These are phyloP conservation scores for Notolabrus celidotus DNA, from an alignment of 2,797 vertebrate genomes.

Conservation along the genomic window DNA sequence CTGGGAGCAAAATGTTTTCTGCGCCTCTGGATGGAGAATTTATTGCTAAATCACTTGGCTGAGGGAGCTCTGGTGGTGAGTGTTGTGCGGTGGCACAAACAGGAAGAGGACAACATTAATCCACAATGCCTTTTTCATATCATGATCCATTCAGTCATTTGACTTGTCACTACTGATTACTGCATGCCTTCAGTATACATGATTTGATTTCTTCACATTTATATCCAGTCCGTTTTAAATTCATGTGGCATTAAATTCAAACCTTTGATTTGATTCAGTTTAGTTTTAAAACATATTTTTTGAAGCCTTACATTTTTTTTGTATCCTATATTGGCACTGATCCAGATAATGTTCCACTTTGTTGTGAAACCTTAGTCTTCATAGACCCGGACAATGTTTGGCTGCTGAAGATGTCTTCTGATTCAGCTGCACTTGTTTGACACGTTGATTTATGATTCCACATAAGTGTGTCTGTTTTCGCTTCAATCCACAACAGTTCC, in stretches of 20 bases:
- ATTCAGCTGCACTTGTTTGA: conserved; percentile 30
- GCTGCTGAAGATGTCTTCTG: conserved; percentile 36
- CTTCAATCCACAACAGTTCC: conserved; percentile 2
- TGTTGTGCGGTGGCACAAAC: conserved; percentile 13
- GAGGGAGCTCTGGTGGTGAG: conserved; percentile 18
- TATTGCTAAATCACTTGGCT: conserved; percentile 20
- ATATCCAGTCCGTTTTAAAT: too few relatives aligned
- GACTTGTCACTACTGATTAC: too few relatives aligned
- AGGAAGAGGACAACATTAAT: conserved; percentile 2
- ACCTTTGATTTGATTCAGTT: too few relatives aligned
- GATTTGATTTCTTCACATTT: too few relatives aligned
- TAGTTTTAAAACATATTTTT: too few relatives aligned
- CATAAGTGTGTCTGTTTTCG: conserved; percentile 19
- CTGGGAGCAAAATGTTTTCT: conserved; percentile 17
- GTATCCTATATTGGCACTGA: neutral
- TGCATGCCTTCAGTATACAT: too few relatives aligned
- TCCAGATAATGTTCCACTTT: conserved; percentile 23
- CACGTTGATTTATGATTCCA: conserved; percentile 29
- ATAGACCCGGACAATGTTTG: conserved; percentile 1
- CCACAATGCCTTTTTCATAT: conserved; percentile 3
- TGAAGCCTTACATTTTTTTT: conserved; percentile 20
- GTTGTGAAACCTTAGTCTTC: conserved; percentile 17
- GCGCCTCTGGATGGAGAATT: conserved; percentile 20
- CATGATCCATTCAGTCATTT: conserved; percentile 12
- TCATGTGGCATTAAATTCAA: too few relatives aligned